Evolutionary conservation across 2,113 vertebrate species (phyloP), one percentile per base, ranked within the genome.

Genomic region (Rallus limicola): DNA sequence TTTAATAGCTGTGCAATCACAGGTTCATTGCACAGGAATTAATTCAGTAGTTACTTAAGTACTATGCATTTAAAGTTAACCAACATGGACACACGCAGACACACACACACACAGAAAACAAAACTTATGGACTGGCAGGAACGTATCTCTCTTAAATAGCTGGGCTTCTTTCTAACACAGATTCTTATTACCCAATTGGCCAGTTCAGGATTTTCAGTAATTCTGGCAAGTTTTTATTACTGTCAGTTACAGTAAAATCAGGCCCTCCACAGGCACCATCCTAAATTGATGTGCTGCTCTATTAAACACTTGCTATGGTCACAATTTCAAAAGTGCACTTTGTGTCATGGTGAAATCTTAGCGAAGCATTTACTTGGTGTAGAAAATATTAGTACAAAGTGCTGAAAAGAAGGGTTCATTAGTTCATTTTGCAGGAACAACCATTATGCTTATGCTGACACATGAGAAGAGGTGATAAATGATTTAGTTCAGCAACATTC

Each of bases 391-490:
- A 56, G 48, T 58, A 60, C 18, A 21, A 90, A 95, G 68, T 86
- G 79, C 76, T 94, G 71, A 83, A 71, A 91, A 74, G 81, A 92
- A 92, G 46, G 28, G 59, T 81, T 84, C 72, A 70, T 88, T 80
- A 88, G 82, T 65, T 85, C 42, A 77, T 80, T 88, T 78, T 78
- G 52, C 44, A 93, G 72, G 69, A 96, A 83, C 46, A 81, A 81
- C 52, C 88, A 48, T 50, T 94, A 75, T 79, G 64, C 67, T 79
- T 78, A 91, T 81, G 72, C 82, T 93, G 86, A 91, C 77, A 76
- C 38, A 75, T 0, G 2, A 92, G 56, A 90, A 82, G 44, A 86
- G 55, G 59, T 64, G 50, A 74, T 29, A 88, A 85, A 93, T 72
- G 0, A 77, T 42, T 38, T 83, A 82, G 28, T 75, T 70, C 65